A percentile compares a stretch with the other conserved stretches of the same genome.
Evolutionary conservation across 2,113 vertebrate genomes (phyloP).

Genomic region (Microcebus lehilahytsara): DNA sequence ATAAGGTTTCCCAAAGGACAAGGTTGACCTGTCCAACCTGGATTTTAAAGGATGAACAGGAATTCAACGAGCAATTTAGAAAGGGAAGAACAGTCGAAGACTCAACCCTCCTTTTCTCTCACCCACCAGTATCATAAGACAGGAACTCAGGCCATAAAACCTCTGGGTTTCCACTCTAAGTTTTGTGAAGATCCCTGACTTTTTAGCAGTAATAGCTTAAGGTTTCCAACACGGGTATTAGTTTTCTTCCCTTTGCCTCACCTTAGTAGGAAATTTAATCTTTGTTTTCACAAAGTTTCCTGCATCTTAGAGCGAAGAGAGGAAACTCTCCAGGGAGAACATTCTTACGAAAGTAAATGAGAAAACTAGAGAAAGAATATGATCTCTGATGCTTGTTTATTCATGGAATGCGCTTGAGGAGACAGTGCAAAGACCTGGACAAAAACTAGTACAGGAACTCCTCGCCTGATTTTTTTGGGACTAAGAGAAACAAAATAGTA

Average conservation of each 20-base stretch:
- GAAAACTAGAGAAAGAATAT: slow-evolving; percentile 31
- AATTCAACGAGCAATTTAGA: neutral
- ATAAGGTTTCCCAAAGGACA: neutral
- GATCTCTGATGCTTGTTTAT: neutral
- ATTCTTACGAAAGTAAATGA: slow-evolving; percentile 19
- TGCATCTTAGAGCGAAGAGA: neutral
- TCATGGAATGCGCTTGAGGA: neutral
- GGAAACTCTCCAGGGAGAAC: neutral
- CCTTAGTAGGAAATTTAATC: slow-evolving; percentile 21
- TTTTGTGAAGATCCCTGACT: neutral
- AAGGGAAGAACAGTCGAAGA: neutral
- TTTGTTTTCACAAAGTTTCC: slow-evolving; percentile 31
- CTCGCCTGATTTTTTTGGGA: neutral
- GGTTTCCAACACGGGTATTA: neutral
- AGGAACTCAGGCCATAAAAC: neutral
- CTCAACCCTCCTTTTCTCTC: neutral
- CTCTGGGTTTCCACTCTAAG: neutral
- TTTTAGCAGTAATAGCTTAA: slow-evolving; percentile 13
- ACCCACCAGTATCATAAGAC: neutral
- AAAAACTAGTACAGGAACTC: neutral
- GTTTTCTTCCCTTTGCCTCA: slow-evolving; percentile 8
- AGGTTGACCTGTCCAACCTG: neutral
- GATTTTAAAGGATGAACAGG: slow-evolving; percentile 14
- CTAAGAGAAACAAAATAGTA: slow-evolving; percentile 17
- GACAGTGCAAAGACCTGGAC: neutral